Evolutionary conservation across 2,797 vertebrate species (phyloP), one percentile per base, ranked within the genome.

Genomic region (Streptopelia turtur): DNA sequence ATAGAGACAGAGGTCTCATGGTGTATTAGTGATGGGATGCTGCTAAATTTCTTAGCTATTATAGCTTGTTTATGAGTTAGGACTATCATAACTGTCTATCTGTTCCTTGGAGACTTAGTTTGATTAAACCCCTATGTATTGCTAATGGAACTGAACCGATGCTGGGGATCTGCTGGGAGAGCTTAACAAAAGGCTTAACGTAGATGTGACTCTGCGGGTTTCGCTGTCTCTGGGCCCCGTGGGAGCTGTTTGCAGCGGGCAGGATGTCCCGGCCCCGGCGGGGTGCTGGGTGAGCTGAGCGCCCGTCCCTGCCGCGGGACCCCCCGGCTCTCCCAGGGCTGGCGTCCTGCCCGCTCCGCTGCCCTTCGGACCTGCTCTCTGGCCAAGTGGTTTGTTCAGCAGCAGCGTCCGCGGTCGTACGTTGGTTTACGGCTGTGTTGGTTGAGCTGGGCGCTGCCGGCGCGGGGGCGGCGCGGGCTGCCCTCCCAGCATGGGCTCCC

Each of bases 101-200:
- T 75, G 56, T 86, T 94, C 79, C 89, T 96, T 71, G 82, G 70
- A 92, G 93, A 77, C 88, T 90, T 93, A 76, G 70, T 70, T 75
- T 77, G 66, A 82, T 91, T 94, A 91, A 96, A 79, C 76, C 52
- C 56, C 77, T 94, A 93, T 79, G 76, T 84, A 9, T 76, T 89
- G 59, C 85, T 94, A 63, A 70, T 52, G 82, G 69, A 92, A 79
- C 82, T 85, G 80, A 55, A 43, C 45, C 77, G 81, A 52, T 89
- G 86, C 70, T 94, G 68, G 43, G 66, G 52, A 74, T 86, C 85
- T 94, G 74, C 49, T 37, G 87, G 80, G 41, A 56, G 66, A 56
- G 56, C 83, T 94, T 94, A 76, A 66, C 52, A 53, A 53, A 79
- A 92, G 83, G 74, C 79, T 95, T 81, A 68, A 10, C 0, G 0